Percentiles rank a stretch among this genome's conserved stretches.
phyloP scores from a whole-genome alignment of 2,113 vertebrate genomes.

The Lycaon pictus region DNA sequence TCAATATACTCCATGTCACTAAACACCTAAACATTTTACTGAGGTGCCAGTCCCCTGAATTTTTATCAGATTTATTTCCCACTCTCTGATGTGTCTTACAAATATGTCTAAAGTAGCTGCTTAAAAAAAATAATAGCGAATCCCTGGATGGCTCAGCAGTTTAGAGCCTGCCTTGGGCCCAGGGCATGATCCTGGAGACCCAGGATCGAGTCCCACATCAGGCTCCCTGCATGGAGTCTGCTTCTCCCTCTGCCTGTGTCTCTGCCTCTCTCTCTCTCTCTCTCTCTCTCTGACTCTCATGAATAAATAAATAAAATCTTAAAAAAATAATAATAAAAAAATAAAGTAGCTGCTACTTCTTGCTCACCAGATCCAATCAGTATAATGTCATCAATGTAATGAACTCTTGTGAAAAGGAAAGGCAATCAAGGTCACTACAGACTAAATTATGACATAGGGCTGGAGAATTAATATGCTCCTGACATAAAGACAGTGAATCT shows the following conservation, averaged over 20 bases:
- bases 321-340: too few relatives aligned
- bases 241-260: too few relatives aligned
- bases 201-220: too few relatives aligned
- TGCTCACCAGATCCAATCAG: neutral
- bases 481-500: neutral
- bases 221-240: too few relatives aligned
- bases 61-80: neutral
- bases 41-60: neutral
- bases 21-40: slow-evolving; percentile 6
- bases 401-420: neutral
- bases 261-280: too few relatives aligned
- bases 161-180: too few relatives aligned
- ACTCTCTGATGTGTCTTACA: neutral
- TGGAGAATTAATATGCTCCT: neutral
- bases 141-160: too few relatives aligned
- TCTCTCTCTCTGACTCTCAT: too few relatives aligned
- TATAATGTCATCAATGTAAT: neutral
- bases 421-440: neutral
- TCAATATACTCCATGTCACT: neutral
- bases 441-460: neutral
- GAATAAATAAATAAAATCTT: too few relatives aligned
- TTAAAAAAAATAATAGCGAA: neutral
- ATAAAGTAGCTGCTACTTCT: neutral
- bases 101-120: neutral
- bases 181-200: too few relatives aligned